These are phyloP conservation scores for Crypturellus tataupa DNA, from an alignment of 2,797 vertebrate genomes.

Conservation along the genomic window DNA sequence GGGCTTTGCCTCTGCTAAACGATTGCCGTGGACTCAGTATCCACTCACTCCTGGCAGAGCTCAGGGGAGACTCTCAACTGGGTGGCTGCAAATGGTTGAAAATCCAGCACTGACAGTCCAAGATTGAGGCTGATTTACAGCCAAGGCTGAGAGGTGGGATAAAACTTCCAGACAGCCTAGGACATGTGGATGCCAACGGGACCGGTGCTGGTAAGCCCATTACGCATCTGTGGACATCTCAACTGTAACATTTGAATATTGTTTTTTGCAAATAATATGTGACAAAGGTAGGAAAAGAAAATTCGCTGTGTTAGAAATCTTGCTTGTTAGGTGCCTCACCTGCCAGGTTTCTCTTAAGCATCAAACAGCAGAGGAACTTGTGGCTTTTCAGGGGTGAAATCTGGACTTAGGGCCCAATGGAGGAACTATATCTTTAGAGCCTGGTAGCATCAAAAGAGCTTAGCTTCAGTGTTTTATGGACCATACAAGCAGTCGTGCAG, in stretches of 20 bases:
- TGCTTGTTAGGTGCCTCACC: not conserved
- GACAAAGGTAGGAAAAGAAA: not conserved
- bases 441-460: not conserved
- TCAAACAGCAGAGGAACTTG: not conserved
- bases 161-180: not conserved
- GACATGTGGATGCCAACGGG: not conserved
- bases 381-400: not conserved
- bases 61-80: too few species aligned
- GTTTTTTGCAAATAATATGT: not conserved
- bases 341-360: not conserved
- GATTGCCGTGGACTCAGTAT: too few species aligned
- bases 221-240: not conserved
- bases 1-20: too few species aligned
- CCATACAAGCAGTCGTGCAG: too few species aligned
- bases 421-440: not conserved
- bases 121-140: not conserved
- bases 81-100: not conserved
- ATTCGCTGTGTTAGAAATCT: too few species aligned
- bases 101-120: not conserved
- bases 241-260: not conserved
- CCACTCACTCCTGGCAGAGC: too few species aligned
- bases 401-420: not conserved
- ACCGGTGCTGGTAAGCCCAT: not conserved
- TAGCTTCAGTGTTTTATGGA: not conserved
- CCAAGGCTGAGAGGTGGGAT: not conserved